Conservation (phyloP, 2,888 invertebrate genomes). For the Entomobrya proxima region DNA sequence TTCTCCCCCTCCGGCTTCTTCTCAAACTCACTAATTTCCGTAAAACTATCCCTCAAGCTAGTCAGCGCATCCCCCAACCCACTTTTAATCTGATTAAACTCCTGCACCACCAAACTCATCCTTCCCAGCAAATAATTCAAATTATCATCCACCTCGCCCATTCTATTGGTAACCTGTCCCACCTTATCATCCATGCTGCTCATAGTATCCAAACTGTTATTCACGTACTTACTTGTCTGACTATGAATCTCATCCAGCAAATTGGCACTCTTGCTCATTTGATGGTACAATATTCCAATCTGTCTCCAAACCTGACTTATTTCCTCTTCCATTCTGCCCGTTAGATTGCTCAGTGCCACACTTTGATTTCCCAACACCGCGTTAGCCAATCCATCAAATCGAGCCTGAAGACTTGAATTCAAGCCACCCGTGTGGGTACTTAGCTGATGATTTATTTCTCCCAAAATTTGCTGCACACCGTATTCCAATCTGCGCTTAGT, state of each 20-base stretch:
- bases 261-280: conserved; percentile 86
- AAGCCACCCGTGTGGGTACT: conserved; percentile 83
- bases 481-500: conserved; percentile 91
- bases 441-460: conserved; percentile 85
- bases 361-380: conserved; percentile 85
- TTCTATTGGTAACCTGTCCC: conserved; percentile 85
- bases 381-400: conserved; percentile 85
- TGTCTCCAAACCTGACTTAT: conserved; percentile 93
- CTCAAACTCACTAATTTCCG: conserved; percentile 71
- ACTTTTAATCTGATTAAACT: conserved; percentile 88
- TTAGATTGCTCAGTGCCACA: conserved; percentile 85
- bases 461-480: conserved; percentile 87
- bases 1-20: conserved; percentile 41
- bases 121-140: conserved; percentile 89
- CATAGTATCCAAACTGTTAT: conserved; percentile 86
- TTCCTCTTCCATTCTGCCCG: conserved; percentile 85
- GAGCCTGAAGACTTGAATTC: conserved; percentile 82
- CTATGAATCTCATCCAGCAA: conserved; percentile 86
- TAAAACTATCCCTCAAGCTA: conserved; percentile 70
- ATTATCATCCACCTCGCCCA: conserved; percentile 88
- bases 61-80: conserved; percentile 84
- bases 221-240: conserved; percentile 88
- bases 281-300: conserved; percentile 91
- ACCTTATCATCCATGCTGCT: conserved; percentile 88
- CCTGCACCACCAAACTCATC: conserved; percentile 88